Base-by-base conservation (phyloP, 2,888 invertebrate genomes). In the Uloborus plumipes region DNA sequence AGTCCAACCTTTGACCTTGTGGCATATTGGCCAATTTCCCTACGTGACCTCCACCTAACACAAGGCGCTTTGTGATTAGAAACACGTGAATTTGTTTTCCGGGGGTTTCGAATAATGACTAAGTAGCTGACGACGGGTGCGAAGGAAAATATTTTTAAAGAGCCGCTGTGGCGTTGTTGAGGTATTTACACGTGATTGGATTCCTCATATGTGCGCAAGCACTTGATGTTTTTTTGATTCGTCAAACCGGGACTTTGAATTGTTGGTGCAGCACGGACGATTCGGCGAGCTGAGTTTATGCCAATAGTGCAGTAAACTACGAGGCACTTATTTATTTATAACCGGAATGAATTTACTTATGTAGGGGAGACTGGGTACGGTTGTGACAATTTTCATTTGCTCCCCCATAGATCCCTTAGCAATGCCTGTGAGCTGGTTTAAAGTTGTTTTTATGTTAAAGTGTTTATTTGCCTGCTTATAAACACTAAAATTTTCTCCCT, bases 1-100 rank as follows among this genome's bases (percentile, higher is more conserved):
- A 69, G 26, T 13, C 3, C 51, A 65, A 81, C 74, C 74, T 49
- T 59, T 64, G 74, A 53, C 58, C 80, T 71, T 39, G 22, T 66
- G 53, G 65, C 47, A 51, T 14, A 70, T 70, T 71, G 65, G 71
- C 55, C 71, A 71, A 78, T 61, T 58, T 66, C 55, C 7, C 39
- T 1, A 11, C 6, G 39, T 9, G 39, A 9, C 39, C 39, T 39
- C 39, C 39, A 39, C 6, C 39, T n/a, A n/a, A 39, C 39, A 39
- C 39, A 39, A n/a, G 11, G 39, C 39, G 39, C 39, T 39, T 39
- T 39, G 39, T 9, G 39, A 39, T 39, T 65, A 31, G 11, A 15
- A 15, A 20, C 74, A 74, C 74, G 74, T 74, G 74, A 74, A 74
- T 55, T 53, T 74, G 74, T 74, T 74, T n/a, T 61, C 50, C 15